Conservation (phyloP, 2,797 vertebrate species). For the Gymnodraco acuticeps region DNA sequence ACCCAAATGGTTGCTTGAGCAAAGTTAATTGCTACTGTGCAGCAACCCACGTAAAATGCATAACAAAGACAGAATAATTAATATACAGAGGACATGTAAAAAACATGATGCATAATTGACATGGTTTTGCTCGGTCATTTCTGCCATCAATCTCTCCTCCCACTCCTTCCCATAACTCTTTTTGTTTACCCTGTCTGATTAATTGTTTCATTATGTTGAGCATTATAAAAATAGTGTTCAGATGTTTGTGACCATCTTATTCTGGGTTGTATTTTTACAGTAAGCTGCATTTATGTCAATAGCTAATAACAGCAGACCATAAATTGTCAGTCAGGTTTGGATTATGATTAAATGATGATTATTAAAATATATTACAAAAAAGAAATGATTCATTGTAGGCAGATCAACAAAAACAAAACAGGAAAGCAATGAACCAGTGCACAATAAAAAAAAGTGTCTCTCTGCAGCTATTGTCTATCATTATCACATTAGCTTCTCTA, state of each 20-base stretch:
- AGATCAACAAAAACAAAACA: neutral
- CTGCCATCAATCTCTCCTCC: conserved; percentile 40
- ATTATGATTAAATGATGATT: neutral
- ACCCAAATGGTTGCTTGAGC: conserved; percentile 69
- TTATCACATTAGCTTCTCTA: neutral
- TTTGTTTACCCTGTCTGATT: conserved; percentile 6
- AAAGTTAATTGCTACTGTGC: conserved; percentile 75
- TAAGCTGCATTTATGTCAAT: no score
- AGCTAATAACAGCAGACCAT: neutral
- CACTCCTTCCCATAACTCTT: conserved; percentile 22
- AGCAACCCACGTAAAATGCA: conserved; percentile 66
- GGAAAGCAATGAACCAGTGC: neutral
- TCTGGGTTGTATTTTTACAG: neutral
- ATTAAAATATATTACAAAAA: no score
- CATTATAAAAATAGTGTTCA: neutral
- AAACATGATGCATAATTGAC: conserved; percentile 65
- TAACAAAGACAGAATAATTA: conserved; percentile 68
- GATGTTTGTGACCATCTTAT: neutral
- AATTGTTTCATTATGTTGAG: conserved; percentile 17
- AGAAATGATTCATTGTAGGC: neutral
- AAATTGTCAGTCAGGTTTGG: neutral
- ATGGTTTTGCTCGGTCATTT: conserved; percentile 58
- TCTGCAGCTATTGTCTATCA: neutral
- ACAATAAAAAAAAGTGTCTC: neutral
- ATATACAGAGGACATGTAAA: conserved; percentile 63